A percentile compares a stretch with the other conserved stretches of the same genome.
Evolutionary conservation across 1,140 invertebrate species (phyloP).

Genomic region (Sinella curviseta): DNA sequence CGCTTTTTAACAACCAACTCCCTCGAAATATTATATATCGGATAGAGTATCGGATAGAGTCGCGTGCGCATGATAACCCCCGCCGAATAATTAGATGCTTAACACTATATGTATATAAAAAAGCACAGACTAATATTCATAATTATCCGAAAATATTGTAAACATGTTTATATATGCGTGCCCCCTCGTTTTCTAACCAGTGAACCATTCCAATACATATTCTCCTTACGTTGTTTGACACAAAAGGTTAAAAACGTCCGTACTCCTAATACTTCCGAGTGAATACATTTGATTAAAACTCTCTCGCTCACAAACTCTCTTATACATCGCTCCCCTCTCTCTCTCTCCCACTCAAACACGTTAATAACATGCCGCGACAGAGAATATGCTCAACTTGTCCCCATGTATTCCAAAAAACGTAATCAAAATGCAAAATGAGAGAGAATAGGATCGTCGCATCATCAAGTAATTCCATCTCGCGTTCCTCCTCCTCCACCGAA

Average conservation of each 20-base stretch:
- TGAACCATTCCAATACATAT: not conserved
- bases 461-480: no score
- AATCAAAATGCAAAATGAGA: conserved; percentile 19
- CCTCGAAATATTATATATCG: not conserved
- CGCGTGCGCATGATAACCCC: not conserved
- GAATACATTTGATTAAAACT: conserved; percentile 19
- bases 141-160: not conserved
- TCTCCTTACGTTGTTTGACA: not conserved
- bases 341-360: not conserved
- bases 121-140: not conserved
- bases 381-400: not conserved
- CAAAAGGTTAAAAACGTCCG: conserved; percentile 17
- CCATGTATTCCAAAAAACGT: no score
- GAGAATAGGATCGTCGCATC: no score
- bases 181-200: not conserved
- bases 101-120: not conserved
- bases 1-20: no score
- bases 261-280: conserved; percentile 21
- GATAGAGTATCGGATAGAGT: not conserved
- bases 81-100: not conserved
- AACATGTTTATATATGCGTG: not conserved
- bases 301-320: not conserved
- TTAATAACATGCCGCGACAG: no score
- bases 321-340: not conserved
- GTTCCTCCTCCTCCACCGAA: no score